Evolutionary conservation across 2,888 invertebrate genomes (phyloP).

Genomic region (Brenthis daphne): DNA sequence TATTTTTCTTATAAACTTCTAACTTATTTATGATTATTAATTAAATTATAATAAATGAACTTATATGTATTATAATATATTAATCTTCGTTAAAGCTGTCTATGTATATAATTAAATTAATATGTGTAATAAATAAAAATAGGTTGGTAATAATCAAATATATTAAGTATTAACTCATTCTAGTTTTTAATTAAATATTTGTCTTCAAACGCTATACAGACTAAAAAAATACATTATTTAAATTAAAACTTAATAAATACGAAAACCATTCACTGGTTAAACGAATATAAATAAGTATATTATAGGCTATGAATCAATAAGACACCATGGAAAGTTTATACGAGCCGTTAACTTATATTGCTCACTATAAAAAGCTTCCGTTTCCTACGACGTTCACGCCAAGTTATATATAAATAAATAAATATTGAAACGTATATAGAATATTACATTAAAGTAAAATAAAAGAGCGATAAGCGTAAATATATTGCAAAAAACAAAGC

Average conservation of each 20-base stretch:
- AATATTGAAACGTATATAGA: constrained; percentile 3
- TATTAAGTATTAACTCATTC: too few relatives aligned
- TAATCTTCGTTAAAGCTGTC: too few relatives aligned
- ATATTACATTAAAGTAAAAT: neutral
- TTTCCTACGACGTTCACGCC: constrained; percentile 48
- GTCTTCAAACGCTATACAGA: too few relatives aligned
- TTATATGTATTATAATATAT: too few relatives aligned
- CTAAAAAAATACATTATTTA: too few relatives aligned
- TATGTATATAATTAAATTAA: too few relatives aligned
- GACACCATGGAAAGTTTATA: constrained; percentile 54
- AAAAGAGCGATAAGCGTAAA: too few relatives aligned
- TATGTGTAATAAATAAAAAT: too few relatives aligned
- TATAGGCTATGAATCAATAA: constrained; percentile 32
- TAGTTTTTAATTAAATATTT: too few relatives aligned
- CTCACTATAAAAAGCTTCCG: constrained; percentile 64
- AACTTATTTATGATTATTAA: neutral
- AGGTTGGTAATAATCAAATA: too few relatives aligned
- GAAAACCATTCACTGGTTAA: neutral
- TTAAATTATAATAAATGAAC: neutral
- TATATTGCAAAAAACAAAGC: too few relatives aligned
- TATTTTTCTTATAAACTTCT: constrained; percentile 4
- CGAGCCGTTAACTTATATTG: constrained; percentile 68
- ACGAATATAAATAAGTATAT: constrained; percentile 24
- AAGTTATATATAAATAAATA: constrained; percentile 31
- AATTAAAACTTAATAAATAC: neutral